These are phyloP conservation scores for Muscina levida DNA, from an alignment of 2,888 invertebrate genomes.

Conservation along the genomic window DNA sequence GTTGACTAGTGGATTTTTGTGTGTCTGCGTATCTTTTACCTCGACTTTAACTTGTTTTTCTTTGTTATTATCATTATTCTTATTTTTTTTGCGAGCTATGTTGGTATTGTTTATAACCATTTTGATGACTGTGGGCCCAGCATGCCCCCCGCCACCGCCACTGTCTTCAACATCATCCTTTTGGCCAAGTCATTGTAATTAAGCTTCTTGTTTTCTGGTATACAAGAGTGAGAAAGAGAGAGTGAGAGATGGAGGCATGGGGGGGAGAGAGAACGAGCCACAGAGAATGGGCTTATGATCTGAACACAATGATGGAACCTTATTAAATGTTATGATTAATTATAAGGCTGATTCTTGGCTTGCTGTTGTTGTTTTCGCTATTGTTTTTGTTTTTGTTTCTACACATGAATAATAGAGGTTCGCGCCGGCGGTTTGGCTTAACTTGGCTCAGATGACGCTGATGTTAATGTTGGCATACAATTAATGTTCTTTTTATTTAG, in stretches of 20 bases:
- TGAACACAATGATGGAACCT: conserved; percentile 16
- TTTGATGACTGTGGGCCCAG: neutral
- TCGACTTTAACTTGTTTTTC: conserved; percentile 12
- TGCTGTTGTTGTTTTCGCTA: no score
- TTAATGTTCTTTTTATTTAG: conserved; percentile 23
- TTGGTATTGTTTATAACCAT: neutral
- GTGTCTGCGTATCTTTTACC: conserved; percentile 34
- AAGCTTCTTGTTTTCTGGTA: conserved; percentile 20
- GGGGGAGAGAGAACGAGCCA: neutral
- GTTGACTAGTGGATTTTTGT: neutral
- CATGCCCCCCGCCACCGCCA: neutral
- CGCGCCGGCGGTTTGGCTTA: neutral
- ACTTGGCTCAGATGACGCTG: conserved; percentile 8
- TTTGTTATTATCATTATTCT: neutral
- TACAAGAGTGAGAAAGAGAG: neutral
- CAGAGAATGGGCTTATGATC: neutral
- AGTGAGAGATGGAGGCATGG: no score
- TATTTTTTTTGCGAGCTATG: neutral
- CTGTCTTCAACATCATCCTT: conserved; percentile 25
- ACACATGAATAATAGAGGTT: conserved; percentile 9
- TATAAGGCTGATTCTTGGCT: conserved; percentile 25
- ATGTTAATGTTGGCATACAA: conserved; percentile 19
- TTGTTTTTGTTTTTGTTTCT: conserved; percentile 29
- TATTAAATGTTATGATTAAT: conserved; percentile 59
- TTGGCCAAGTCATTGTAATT: conserved; percentile 53